A percentile compares a stretch with the other conserved stretches of the same genome.
These are phyloP conservation scores for Pseudomyrmex flavicornis DNA, from an alignment of 1,140 invertebrate genomes.

Conservation along the genomic window DNA sequence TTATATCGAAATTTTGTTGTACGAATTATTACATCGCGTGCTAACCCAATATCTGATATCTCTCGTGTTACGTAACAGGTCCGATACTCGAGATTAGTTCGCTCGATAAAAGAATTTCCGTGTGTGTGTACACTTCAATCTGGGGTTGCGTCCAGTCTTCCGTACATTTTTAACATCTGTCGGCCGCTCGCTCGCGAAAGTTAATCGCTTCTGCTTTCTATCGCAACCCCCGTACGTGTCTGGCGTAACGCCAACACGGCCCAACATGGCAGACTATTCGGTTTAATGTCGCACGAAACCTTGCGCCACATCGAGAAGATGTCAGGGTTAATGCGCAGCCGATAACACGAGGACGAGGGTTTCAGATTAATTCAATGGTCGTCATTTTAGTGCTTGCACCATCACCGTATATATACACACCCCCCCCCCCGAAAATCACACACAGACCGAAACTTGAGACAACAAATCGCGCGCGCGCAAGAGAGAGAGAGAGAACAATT, in stretches of 20 bases:
- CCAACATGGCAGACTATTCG: background rate
- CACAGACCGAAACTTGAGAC: too few relatives aligned
- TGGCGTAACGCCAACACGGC: slow-evolving; percentile 27
- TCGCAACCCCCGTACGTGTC: background rate
- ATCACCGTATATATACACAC: background rate
- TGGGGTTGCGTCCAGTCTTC: background rate
- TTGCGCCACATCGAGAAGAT: background rate
- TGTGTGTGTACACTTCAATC: background rate
- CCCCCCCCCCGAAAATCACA: background rate
- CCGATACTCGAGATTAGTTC: too few relatives aligned
- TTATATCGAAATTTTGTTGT: background rate
- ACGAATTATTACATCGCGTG: background rate
- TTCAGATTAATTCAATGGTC: background rate
- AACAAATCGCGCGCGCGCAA: background rate
- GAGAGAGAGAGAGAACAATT: too few relatives aligned
- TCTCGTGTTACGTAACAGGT: background rate
- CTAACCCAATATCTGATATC: background rate
- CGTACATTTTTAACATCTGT: slow-evolving; percentile 40
- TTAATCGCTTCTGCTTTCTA: slow-evolving; percentile 31
- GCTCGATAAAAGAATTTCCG: background rate
- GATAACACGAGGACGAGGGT: background rate
- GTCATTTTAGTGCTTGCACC: background rate
- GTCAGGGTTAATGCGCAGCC: background rate
- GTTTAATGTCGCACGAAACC: slow-evolving; percentile 4
- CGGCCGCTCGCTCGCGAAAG: background rate